Evolutionary conservation across 2,113 vertebrate species (phyloP), one percentile per base, ranked within the genome.

Genomic region (Pimephales promelas): DNA sequence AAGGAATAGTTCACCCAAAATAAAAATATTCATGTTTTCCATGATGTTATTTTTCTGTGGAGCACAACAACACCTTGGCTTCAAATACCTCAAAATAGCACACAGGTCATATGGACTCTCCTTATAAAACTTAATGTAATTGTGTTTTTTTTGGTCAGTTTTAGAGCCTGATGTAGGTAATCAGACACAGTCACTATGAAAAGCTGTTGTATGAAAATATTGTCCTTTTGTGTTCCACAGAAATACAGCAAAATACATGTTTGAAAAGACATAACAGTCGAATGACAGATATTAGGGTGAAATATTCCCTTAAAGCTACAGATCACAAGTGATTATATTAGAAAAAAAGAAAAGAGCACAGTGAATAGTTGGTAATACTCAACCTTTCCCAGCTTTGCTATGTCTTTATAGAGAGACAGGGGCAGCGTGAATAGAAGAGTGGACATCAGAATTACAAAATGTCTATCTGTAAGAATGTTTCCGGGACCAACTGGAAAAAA

Each of bases 301-400:
- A 76, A 56, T 57, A 52, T 20, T 28, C 0, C 1, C 54, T 54
- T 54, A 54, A 54, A 52, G 43, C 68, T 16, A 59, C 28, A 40
- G 10, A 77, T 61, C 36, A 43, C 54, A 57, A 16, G 40, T 78
- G 20, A 54, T 34, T 24, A n/a, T 49, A 54, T 28, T 2, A 45
- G 14, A 3, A 31, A 40, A n/a, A 66, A 26, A 47, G 0, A n/a
- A 66, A 26, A 47, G 0, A 47, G 10, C 9, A 76, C 9, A 10
- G 40, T 1, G 36, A 57, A 31, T 59, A 52, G 43, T 20, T 16
- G 79, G 36, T 22, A 4, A 10, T 47, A 62, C 52, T 59, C 85
- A 92, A 98, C 98, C 97, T 98, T 98, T 88, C 96, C 97, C 28
- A 99, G 92, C 87, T 95, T 96, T 72, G 94, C 93, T 89, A 99